Percentiles rank a stretch among this genome's conserved stretches.
Conservation (phyloP, 2,797 vertebrate genomes). For the Acrossocheilus wenchowensis region DNA sequence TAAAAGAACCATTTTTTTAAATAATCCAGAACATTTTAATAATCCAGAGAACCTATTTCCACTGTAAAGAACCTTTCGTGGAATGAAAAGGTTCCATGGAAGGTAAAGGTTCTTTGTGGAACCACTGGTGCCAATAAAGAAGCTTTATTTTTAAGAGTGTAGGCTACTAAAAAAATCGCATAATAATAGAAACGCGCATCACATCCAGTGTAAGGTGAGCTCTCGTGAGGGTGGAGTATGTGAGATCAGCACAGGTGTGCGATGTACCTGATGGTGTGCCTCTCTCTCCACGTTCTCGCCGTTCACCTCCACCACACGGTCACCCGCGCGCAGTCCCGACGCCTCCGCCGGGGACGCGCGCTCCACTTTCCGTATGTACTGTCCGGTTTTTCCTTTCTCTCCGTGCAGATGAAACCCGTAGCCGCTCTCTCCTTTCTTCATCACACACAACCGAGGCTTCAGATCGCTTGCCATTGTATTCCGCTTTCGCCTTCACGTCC, state of each 20-base stretch:
- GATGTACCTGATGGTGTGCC: constrained; percentile 91
- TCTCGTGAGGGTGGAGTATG: background rate
- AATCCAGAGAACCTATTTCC: background rate
- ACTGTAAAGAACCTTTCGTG: background rate
- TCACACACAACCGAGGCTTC: constrained; percentile 89
- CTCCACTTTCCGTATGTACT: constrained; percentile 96
- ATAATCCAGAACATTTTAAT: no score
- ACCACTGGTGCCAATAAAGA: no score
- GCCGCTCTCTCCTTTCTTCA: constrained; percentile 85
- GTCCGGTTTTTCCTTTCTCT: constrained; percentile 95
- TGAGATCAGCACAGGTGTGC: constrained; percentile 8
- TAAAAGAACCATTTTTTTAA: no score
- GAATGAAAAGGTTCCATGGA: background rate
- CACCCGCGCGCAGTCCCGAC: constrained; percentile 87
- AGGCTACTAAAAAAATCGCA: background rate
- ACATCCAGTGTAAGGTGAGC: background rate
- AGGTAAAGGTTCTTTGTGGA: background rate
- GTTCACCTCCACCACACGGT: constrained; percentile 92
- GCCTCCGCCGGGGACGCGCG: constrained; percentile 88
- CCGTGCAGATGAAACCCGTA: constrained; percentile 98
- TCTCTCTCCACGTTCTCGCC: constrained; percentile 93
- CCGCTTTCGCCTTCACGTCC: constrained; percentile 47
- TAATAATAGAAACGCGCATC: background rate
- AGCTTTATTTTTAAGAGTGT: background rate
- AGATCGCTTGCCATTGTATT: constrained; percentile 81